Evolutionary conservation across 2,888 invertebrate species (phyloP).

Genomic region (Cantharis flavilabris): DNA sequence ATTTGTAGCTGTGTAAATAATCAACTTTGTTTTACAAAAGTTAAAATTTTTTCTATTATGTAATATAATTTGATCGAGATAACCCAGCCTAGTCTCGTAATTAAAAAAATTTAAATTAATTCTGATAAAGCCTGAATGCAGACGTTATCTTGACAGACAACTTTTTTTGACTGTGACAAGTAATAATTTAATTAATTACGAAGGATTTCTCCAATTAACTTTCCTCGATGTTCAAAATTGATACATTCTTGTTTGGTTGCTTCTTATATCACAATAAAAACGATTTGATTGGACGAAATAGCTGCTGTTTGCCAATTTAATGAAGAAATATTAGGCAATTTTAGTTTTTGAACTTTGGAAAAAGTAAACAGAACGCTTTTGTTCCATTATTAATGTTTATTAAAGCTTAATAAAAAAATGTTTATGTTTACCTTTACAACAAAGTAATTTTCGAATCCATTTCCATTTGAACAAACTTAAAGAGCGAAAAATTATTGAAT

Average conservation of each 20-base stretch:
- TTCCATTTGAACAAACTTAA: not conserved
- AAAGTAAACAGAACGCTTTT: not conserved
- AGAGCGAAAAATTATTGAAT: not conserved
- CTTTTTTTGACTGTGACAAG: not conserved
- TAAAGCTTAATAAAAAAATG: not conserved
- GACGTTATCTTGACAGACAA: not conserved
- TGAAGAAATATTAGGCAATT: not conserved
- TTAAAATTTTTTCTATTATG: not conserved
- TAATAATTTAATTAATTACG: not conserved
- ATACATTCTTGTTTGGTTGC: not conserved
- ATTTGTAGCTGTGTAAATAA: not conserved
- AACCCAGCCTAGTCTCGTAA: not conserved
- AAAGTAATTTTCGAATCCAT: not conserved
- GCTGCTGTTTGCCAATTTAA: not conserved
- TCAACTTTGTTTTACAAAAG: not conserved
- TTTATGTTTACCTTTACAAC: not conserved
- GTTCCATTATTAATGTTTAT: not conserved
- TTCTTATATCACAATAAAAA: not conserved
- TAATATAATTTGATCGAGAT: not conserved
- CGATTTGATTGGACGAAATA: not conserved
- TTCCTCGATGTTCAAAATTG: not conserved
- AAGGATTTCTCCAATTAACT: not conserved
- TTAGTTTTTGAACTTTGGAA: not conserved
- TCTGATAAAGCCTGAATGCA: not conserved
- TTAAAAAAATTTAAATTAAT: not conserved